Percentiles rank a stretch among this genome's conserved stretches.
These are phyloP conservation scores for Petrophora chlorosata DNA, from an alignment of 2,888 invertebrate genomes.

Conservation along the genomic window DNA sequence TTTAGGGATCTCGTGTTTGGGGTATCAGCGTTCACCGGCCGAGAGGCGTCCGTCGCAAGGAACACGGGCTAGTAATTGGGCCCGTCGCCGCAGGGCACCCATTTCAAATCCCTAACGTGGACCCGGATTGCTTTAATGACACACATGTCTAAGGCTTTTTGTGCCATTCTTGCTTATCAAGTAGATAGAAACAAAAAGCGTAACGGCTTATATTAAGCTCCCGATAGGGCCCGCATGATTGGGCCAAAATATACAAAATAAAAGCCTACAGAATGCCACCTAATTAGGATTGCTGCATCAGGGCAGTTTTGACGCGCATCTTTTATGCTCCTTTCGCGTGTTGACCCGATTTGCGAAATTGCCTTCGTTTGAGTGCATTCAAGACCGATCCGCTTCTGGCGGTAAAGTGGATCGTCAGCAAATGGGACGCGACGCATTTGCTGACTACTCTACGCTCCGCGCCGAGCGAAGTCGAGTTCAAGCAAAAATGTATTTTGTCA, in stretches of 20 bases:
- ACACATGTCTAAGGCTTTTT: constrained; percentile 65
- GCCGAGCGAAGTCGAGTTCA: constrained; percentile 24
- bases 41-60: constrained; percentile 49
- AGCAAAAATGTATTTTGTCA: constrained; percentile 65
- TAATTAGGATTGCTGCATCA: constrained; percentile 2
- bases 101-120: constrained; percentile 64
- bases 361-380: constrained; percentile 39
- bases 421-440: constrained; percentile 43
- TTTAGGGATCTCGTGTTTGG: constrained; percentile 32
- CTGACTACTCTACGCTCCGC: constrained; percentile 37
- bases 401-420: constrained; percentile 46
- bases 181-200: constrained; percentile 22
- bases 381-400: constrained; percentile 33
- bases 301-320: constrained; percentile 1
- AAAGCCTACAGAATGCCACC: constrained; percentile 1
- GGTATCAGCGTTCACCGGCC: constrained; percentile 24
- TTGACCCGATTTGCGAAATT: constrained; percentile 37
- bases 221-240: too few species aligned
- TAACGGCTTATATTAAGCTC: constrained; percentile 1
- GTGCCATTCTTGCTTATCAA: constrained; percentile 45
- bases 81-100: constrained; percentile 60
- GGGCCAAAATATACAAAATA: constrained; percentile 2
- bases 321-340: constrained; percentile 16
- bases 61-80: constrained; percentile 64
- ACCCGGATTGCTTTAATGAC: constrained; percentile 70